phyloP scores from a whole-genome alignment of 2,888 invertebrate species.

The Lycaena phlaeas region DNA sequence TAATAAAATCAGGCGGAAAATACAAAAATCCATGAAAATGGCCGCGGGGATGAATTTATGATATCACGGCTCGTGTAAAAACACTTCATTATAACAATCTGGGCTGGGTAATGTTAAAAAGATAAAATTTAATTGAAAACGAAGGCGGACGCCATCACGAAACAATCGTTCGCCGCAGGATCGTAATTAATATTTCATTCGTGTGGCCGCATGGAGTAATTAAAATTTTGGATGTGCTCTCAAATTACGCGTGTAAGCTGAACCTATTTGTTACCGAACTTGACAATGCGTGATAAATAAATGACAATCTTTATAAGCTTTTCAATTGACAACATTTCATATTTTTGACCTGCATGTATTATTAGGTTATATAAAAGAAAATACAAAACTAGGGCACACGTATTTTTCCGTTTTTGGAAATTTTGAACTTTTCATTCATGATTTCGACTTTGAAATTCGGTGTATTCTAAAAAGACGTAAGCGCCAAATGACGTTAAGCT shows the following conservation, averaged over 20 bases:
- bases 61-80: background rate
- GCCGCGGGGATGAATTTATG: conserved; percentile 3
- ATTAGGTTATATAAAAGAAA: too few relatives aligned
- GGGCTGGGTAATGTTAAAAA: conserved; percentile 10
- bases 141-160: conserved; percentile 16
- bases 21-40: background rate
- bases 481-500: too few relatives aligned
- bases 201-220: conserved; percentile 19
- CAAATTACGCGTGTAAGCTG: conserved; percentile 1
- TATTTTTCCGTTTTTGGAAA: too few relatives aligned
- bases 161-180: conserved; percentile 19
- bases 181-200: conserved; percentile 25
- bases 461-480: too few relatives aligned
- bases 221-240: conserved; percentile 21
- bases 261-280: background rate
- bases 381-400: too few relatives aligned
- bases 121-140: conserved; percentile 20
- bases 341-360: too few relatives aligned
- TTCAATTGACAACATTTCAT: too few relatives aligned
- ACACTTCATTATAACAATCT: conserved; percentile 7
- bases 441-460: too few relatives aligned
- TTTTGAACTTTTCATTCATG: too few relatives aligned
- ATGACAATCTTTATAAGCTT: background rate
- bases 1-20: background rate
- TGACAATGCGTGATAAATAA: conserved; percentile 1